Evolutionary conservation across 1,140 invertebrate species (phyloP).

Genomic region (Meloidogyne exigua): DNA sequence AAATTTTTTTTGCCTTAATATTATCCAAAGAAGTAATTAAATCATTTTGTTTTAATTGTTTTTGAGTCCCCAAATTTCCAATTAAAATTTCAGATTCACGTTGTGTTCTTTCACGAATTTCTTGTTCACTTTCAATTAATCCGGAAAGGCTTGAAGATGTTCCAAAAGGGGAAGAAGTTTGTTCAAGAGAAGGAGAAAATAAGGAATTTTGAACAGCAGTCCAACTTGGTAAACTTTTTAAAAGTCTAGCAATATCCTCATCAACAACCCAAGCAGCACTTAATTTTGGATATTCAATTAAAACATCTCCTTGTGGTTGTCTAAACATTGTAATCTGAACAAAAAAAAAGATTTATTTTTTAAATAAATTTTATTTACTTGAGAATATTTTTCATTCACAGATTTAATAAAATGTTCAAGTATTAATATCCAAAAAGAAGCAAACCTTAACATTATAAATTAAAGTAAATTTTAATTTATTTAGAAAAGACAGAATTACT

Average conservation of each 20-base stretch:
- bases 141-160: constrained; percentile 18
- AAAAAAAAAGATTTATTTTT: constrained; percentile 27
- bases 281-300: constrained; percentile 73
- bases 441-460: constrained; percentile 49
- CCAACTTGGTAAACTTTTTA: constrained; percentile 58
- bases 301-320: constrained; percentile 28
- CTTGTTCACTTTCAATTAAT: constrained; percentile 40
- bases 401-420: constrained; percentile 52
- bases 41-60: constrained; percentile 46
- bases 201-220: constrained; percentile 31
- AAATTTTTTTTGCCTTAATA: constrained; percentile 61
- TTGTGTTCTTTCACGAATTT: constrained; percentile 77
- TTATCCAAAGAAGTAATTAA: constrained; percentile 59
- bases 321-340: constrained; percentile 52
- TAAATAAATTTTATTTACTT: constrained; percentile 1
- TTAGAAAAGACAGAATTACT: no score
- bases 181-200: constrained; percentile 27
- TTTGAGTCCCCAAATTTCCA: constrained; percentile 55
- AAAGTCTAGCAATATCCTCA: constrained; percentile 85
- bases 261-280: constrained; percentile 88
- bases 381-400: constrained; percentile 31
- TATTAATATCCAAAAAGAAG: constrained; percentile 59
- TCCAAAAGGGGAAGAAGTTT: constrained; percentile 26
- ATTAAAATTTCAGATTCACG: constrained; percentile 88
- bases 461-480: no score